These are phyloP conservation scores for Ditylenchus dipsaci DNA, from an alignment of 1,140 invertebrate species.

Conservation along the genomic window DNA sequence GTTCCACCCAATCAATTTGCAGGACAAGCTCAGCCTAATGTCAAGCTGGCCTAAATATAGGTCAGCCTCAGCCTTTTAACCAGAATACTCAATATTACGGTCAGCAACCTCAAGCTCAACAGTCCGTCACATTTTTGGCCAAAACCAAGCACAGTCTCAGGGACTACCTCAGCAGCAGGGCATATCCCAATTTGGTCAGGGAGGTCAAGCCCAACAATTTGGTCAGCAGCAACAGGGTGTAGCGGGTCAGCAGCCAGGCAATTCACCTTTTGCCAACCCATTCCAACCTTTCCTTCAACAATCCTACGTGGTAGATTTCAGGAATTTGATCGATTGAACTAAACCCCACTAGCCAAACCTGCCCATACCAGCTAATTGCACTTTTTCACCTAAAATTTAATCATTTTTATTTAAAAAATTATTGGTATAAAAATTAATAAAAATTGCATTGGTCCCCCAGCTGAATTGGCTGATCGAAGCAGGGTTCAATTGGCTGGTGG, in stretches of 20 bases:
- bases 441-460: too few relatives aligned
- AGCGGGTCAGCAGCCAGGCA: conserved; percentile 1
- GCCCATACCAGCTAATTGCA: too few relatives aligned
- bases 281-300: conserved; percentile 48
- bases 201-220: conserved; percentile 4
- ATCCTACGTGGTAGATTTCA: conserved; percentile 15
- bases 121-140: too few relatives aligned
- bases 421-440: too few relatives aligned
- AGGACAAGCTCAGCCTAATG: too few relatives aligned
- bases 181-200: not conserved
- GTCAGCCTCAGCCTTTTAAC: not conserved
- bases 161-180: conserved; percentile 9
- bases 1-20: not conserved
- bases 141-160: conserved; percentile 7
- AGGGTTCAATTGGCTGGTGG: too few relatives aligned
- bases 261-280: conserved; percentile 34
- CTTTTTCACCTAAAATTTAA: too few relatives aligned
- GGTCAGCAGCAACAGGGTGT: conserved; percentile 15
- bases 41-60: not conserved
- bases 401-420: too few relatives aligned
- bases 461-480: too few relatives aligned
- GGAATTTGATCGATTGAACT: too few relatives aligned
- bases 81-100: not conserved
- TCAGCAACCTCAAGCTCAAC: not conserved
- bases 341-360: too few relatives aligned